These are phyloP conservation scores for Bombus pyrosoma DNA, from an alignment of 1,140 invertebrate species.

Conservation along the genomic window DNA sequence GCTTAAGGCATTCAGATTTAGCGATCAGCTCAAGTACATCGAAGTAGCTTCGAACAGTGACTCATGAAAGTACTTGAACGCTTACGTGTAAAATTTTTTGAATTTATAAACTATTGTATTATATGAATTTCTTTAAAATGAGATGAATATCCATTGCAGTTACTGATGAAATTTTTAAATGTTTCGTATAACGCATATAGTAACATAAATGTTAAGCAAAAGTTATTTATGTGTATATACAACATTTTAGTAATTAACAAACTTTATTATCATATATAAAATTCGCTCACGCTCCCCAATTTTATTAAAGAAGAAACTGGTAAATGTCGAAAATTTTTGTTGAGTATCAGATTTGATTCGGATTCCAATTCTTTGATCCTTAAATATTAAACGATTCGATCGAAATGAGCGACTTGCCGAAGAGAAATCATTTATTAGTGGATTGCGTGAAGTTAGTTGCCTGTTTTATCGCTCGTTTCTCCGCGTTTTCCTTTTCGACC, in stretches of 20 bases:
- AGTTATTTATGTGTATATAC: too few relatives aligned
- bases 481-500: not conserved
- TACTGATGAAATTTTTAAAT: too few relatives aligned
- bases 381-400: conserved; percentile 6
- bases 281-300: not conserved
- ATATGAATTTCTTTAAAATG: too few relatives aligned
- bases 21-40: too few relatives aligned
- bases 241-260: too few relatives aligned
- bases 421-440: not conserved
- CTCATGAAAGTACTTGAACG: too few relatives aligned
- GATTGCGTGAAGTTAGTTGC: not conserved
- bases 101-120: too few relatives aligned
- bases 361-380: not conserved
- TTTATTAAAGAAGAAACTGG: not conserved
- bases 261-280: not conserved
- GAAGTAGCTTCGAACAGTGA: too few relatives aligned
- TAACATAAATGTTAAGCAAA: too few relatives aligned
- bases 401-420: not conserved
- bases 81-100: too few relatives aligned
- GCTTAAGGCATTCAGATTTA: not conserved
- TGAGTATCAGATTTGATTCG: not conserved
- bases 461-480: not conserved
- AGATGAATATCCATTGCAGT: too few relatives aligned
- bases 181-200: too few relatives aligned
- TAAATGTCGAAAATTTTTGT: not conserved